Conservation (phyloP, 2,888 invertebrate genomes). For the Bombylius major region DNA sequence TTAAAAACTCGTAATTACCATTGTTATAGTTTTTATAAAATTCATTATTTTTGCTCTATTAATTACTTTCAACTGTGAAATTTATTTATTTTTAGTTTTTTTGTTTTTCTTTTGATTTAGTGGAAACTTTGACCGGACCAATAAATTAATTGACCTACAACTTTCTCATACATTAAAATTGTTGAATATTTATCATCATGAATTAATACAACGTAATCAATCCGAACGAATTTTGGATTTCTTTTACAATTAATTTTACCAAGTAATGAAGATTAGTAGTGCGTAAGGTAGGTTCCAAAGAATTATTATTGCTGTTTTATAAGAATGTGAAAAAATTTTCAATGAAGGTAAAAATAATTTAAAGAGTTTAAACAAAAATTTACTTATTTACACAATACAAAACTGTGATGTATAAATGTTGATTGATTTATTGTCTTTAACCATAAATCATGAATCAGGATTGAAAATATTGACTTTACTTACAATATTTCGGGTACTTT, state of each 20-base stretch:
- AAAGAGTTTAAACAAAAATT: too few species aligned
- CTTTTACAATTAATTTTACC: conserved; percentile 76
- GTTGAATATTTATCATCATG: conserved; percentile 35
- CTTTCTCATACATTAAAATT: conserved; percentile 33
- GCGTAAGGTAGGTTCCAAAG: conserved; percentile 54
- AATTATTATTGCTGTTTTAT: too few species aligned
- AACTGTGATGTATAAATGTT: too few species aligned
- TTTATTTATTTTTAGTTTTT: neutral
- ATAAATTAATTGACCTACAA: conserved; percentile 22
- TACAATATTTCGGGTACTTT: conserved; percentile 30
- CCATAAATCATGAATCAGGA: conserved; percentile 62
- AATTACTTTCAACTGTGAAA: neutral
- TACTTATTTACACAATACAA: too few species aligned
- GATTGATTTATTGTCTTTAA: conserved; percentile 29
- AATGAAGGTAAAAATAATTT: too few species aligned
- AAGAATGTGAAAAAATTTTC: too few species aligned
- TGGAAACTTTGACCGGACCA: conserved; percentile 13
- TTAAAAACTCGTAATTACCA: too few species aligned
- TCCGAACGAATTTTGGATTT: conserved; percentile 40
- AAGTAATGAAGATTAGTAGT: conserved; percentile 62
- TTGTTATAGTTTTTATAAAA: too few species aligned
- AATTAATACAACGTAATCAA: conserved; percentile 27
- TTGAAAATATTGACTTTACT: conserved; percentile 49
- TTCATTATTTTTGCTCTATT: neutral
- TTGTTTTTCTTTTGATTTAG: conserved; percentile 14